Conservation (phyloP, 2,113 vertebrate genomes). For the Phylloscopus trochiloides region DNA sequence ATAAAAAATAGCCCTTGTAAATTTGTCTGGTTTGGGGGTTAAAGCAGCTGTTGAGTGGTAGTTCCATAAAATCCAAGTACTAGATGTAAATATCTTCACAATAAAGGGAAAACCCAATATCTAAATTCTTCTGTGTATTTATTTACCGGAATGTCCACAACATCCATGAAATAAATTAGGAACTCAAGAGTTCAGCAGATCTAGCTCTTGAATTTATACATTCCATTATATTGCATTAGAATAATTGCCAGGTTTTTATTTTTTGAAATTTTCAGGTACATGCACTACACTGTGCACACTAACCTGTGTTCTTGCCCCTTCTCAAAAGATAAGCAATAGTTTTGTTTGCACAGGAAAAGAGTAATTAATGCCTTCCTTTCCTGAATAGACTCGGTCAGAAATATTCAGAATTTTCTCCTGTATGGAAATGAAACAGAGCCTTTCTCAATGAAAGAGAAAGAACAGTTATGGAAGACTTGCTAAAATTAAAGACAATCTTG, state of each 20-base stretch:
- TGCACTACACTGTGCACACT: neutral
- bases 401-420: neutral
- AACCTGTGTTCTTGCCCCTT: neutral
- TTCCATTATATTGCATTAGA: neutral
- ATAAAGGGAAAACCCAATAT: neutral
- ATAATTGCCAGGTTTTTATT: neutral
- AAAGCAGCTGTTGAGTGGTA: neutral
- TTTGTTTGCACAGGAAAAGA: neutral
- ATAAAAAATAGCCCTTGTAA: neutral
- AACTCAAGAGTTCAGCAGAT: neutral
- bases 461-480: neutral
- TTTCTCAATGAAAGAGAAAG: neutral
- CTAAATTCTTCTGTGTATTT: neutral
- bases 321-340: neutral
- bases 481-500: neutral
- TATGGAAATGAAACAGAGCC: neutral
- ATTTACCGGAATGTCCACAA: neutral
- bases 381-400: neutral
- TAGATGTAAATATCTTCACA: neutral
- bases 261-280: neutral
- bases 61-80: neutral
- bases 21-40: neutral
- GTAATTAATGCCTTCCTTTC: neutral
- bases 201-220: neutral
- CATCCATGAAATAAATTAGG: neutral